Percentiles rank a stretch among this genome's conserved stretches.
These are phyloP conservation scores for Pseudorectes ferrugineus DNA, from an alignment of 2,113 vertebrate species.

Conservation along the genomic window DNA sequence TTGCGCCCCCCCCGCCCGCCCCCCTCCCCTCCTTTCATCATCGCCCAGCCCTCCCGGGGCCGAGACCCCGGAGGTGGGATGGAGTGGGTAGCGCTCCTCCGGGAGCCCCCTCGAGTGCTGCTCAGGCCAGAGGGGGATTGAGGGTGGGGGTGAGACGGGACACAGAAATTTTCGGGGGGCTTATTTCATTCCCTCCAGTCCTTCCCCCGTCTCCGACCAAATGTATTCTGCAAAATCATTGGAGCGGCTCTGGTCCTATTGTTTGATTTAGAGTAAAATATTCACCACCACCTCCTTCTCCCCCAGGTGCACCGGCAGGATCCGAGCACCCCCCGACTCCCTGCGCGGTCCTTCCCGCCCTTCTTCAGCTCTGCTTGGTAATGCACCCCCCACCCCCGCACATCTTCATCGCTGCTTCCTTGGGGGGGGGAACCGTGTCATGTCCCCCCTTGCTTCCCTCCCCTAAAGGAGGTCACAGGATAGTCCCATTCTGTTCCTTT, in stretches of 20 bases:
- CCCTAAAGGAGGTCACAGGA: neutral
- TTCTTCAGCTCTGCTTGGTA: neutral
- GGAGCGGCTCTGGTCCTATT: neutral
- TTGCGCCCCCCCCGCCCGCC: no score
- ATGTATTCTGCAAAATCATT: neutral
- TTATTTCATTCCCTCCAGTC: neutral
- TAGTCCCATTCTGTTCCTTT: neutral
- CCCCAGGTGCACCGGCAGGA: neutral
- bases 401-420: neutral
- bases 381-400: neutral
- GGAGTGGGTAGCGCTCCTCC: neutral
- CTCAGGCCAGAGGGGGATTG: neutral
- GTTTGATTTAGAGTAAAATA: slow-evolving; percentile 29
- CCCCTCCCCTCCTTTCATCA: neutral
- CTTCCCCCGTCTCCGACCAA: neutral
- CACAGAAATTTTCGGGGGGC: neutral
- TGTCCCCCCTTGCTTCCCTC: neutral
- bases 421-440: rapidly evolving
- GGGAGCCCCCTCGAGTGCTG: neutral
- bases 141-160: neutral
- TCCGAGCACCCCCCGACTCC: neutral
- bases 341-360: neutral
- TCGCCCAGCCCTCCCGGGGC: neutral
- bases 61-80: neutral
- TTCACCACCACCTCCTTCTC: neutral